Evolutionary conservation across 2,888 invertebrate genomes (phyloP).

Genomic region (Chalcis sispes): DNA sequence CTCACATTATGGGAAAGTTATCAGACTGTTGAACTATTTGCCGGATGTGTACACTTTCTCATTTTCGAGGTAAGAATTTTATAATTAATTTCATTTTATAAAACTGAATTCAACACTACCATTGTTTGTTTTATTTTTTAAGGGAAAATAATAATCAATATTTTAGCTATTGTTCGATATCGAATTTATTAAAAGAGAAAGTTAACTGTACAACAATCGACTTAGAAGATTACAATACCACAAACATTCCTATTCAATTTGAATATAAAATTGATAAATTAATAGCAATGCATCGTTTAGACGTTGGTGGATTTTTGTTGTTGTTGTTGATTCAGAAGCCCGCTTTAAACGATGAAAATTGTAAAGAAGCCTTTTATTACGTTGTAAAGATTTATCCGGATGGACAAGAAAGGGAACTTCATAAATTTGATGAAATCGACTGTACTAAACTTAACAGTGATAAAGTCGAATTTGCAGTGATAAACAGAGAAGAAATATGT

Average conservation of each 20-base stretch:
- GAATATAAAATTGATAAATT: not conserved
- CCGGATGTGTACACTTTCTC: not conserved
- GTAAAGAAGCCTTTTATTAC: not conserved
- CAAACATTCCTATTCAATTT: not conserved
- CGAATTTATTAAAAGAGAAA: not conserved
- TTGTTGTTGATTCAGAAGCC: not conserved
- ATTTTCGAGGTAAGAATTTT: slow-evolving; percentile 4
- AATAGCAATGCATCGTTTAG: not conserved
- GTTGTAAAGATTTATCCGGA: not conserved
- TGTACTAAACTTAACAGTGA: not conserved
- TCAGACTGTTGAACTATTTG: not conserved
- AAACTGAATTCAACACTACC: too few relatives aligned
- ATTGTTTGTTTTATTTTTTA: not conserved
- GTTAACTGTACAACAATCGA: not conserved
- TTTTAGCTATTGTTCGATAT: not conserved
- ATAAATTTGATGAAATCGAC: not conserved
- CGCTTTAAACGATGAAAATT: not conserved
- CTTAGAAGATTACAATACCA: not conserved
- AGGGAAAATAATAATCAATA: not conserved
- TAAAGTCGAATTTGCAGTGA: not conserved
- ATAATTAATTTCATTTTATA: too few relatives aligned
- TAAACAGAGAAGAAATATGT: not conserved
- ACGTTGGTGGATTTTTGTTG: not conserved
- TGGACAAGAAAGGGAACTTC: not conserved
- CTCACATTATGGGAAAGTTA: not conserved